Conservation (phyloP, 1,140 invertebrate species). For the Drosophila orosa region DNA sequence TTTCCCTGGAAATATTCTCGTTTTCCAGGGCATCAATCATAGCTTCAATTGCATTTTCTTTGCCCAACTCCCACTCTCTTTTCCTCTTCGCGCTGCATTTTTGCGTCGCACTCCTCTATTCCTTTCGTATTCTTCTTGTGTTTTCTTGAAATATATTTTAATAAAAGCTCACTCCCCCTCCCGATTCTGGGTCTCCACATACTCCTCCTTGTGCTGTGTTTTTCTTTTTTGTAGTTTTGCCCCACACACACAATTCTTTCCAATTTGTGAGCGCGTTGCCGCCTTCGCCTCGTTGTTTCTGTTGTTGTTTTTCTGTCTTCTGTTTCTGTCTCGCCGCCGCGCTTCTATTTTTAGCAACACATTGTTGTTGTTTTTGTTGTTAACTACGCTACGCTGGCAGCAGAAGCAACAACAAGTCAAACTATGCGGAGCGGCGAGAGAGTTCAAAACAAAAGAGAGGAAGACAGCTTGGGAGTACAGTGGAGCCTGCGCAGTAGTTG, state of each 20-base stretch:
- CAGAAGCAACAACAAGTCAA: conserved; percentile 57
- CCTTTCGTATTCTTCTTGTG: conserved; percentile 41
- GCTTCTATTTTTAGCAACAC: conserved; percentile 76
- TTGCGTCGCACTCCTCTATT: conserved; percentile 63
- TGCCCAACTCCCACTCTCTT: conserved; percentile 6
- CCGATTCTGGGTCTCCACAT: conserved; percentile 36
- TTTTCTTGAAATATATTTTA: conserved; percentile 48
- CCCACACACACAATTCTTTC: conserved; percentile 59
- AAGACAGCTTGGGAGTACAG: conserved; percentile 28
- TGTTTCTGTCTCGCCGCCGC: conserved; percentile 70
- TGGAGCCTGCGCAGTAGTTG: not conserved
- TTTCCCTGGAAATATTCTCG: conserved; percentile 33
- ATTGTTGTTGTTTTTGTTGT: conserved; percentile 60
- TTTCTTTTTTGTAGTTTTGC: conserved; percentile 47
- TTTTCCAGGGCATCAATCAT: conserved; percentile 48
- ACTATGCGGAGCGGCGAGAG: conserved; percentile 50
- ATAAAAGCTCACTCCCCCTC: conserved; percentile 25
- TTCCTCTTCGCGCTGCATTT: conserved; percentile 44
- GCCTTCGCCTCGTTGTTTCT: conserved; percentile 43
- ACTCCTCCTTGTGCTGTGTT: conserved; percentile 36
- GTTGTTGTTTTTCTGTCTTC: conserved; percentile 63
- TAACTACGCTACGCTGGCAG: conserved; percentile 80
- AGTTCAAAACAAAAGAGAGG: conserved; percentile 30
- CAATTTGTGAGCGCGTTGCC: conserved; percentile 58
- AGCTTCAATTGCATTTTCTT: conserved; percentile 37